phyloP scores from a whole-genome alignment of 2,888 invertebrate genomes.

The Eupithecia vulgata region DNA sequence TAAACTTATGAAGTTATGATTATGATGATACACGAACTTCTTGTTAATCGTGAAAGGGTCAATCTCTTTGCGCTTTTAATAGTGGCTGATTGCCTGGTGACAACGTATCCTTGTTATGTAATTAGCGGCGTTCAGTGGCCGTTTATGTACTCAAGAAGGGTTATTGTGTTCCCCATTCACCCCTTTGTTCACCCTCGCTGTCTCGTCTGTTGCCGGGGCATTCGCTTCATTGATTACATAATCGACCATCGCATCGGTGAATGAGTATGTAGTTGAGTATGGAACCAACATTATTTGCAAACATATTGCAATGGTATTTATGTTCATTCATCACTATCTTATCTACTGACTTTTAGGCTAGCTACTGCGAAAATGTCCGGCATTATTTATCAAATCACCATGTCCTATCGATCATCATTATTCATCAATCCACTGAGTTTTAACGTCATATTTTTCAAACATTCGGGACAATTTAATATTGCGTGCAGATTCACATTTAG shows the following conservation, averaged over 20 bases:
- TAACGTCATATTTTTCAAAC: constrained; percentile 43
- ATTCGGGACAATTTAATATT: constrained; percentile 25
- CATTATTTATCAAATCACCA: constrained; percentile 43
- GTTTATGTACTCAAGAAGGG: constrained; percentile 64
- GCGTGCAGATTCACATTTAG: constrained; percentile 37
- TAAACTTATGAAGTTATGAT: too few relatives aligned
- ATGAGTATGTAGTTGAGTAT: constrained; percentile 36
- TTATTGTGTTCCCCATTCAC: constrained; percentile 61
- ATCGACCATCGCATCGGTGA: constrained; percentile 51
- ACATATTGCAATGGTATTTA: constrained; percentile 51
- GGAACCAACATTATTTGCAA: constrained; percentile 48
- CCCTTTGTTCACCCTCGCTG: constrained; percentile 61
- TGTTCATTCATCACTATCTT: constrained; percentile 11
- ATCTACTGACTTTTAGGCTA: neutral
- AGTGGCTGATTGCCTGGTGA: neutral
- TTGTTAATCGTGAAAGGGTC: constrained; percentile 9
- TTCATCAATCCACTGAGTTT: constrained; percentile 50
- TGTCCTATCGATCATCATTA: constrained; percentile 51
- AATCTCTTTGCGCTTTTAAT: neutral
- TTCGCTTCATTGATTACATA: constrained; percentile 66
- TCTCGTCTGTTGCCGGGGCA: constrained; percentile 58
- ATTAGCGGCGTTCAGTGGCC: constrained; percentile 62
- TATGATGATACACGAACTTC: constrained; percentile 25
- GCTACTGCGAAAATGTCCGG: neutral
- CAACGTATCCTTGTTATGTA: constrained; percentile 49